These are phyloP conservation scores for Calcarius lapponicus DNA, from an alignment of 2,797 vertebrate species.

Conservation along the genomic window DNA sequence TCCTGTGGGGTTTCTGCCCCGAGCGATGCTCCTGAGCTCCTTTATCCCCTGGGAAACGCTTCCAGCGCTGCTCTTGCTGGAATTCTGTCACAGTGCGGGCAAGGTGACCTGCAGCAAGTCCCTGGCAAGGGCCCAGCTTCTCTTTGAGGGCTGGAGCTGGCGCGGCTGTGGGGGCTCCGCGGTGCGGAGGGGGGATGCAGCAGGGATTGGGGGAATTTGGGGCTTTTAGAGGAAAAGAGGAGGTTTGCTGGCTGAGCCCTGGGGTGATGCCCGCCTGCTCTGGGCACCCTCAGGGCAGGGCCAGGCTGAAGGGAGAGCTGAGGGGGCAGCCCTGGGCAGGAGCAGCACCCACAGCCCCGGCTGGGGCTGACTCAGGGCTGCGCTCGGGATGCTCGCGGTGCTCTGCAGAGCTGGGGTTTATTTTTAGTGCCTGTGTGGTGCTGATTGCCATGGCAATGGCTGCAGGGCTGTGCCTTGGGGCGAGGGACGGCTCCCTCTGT, in stretches of 20 bases:
- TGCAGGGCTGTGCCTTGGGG: not conserved
- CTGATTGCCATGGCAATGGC: slow-evolving; percentile 21
- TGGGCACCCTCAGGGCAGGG: rapidly evolving
- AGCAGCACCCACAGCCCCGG: rapidly evolving
- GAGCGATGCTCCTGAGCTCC: not conserved
- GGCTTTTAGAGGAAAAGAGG: too few relatives aligned
- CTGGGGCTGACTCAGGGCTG: not conserved
- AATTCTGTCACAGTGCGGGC: rapidly evolving
- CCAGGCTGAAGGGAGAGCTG: not conserved
- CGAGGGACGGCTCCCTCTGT: not conserved
- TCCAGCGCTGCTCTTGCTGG: not conserved
- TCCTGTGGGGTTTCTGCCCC: rapidly evolving
- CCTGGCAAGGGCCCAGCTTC: rapidly evolving
- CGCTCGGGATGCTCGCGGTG: not conserved
- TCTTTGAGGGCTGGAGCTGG: not conserved
- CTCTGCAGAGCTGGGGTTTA: not conserved
- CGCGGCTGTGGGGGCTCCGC: rapidly evolving
- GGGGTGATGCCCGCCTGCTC: not conserved
- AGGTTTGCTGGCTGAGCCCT: rapidly evolving
- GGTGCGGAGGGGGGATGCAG: not conserved
- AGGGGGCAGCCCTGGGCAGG: rapidly evolving
- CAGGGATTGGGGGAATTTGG: not conserved
- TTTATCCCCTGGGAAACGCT: not conserved
- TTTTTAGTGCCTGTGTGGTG: slow-evolving; percentile 8
- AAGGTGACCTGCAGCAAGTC: not conserved